Base-by-base conservation (phyloP, 2,888 invertebrate genomes). In the Drosophila kambysellisi region DNA sequence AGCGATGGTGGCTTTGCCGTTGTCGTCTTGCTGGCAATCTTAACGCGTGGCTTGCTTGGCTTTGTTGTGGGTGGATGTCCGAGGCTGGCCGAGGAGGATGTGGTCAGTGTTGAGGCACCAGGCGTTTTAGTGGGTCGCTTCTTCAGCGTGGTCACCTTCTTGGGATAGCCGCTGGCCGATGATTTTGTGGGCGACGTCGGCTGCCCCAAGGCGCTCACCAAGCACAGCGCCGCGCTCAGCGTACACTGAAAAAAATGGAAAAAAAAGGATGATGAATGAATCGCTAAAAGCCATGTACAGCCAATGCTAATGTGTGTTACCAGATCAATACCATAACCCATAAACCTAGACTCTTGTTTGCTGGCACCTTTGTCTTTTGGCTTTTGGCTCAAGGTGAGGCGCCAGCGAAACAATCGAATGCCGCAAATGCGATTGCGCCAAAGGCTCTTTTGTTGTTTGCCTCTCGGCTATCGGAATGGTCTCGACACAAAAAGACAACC, bases 91-190 rank as follows among this genome's bases (percentile, higher is more conserved):
- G 70, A 3, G 30, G 57, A 6, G 54, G 54, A n/a, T 1, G 39
- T 32, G 41, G n/a, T 64, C 11, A 68, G 9, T 33, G 62, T 59
- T 5, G 68, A 30, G 0, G 71, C 69, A 43, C 69, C 84, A n/a
- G 91, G 85, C 4, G 88, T 75, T 75, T 93, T 89, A 17, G 87
- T 85, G 61, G 83, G 88, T 54, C 87, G 85, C 66, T 93, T 93
- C 53, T 93, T 92, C 3, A 85, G 71, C 0, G 91, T 89, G 41
- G 84, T 91, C 15, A 91, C 92, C 74, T 93, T 93, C 57, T 92
- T 92, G n/a, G 92, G 92, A 72, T 92, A 91, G 9, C 82, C 80
- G 51, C 65, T 71, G 50, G 57, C 50, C 9, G 82, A 58, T 12
- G 81, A 62, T 8, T 67, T 79, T 9, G 64, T 69, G 17, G 70